Evolutionary conservation across 2,113 vertebrate species (phyloP).

Genomic region (Petaurus breviceps): DNA sequence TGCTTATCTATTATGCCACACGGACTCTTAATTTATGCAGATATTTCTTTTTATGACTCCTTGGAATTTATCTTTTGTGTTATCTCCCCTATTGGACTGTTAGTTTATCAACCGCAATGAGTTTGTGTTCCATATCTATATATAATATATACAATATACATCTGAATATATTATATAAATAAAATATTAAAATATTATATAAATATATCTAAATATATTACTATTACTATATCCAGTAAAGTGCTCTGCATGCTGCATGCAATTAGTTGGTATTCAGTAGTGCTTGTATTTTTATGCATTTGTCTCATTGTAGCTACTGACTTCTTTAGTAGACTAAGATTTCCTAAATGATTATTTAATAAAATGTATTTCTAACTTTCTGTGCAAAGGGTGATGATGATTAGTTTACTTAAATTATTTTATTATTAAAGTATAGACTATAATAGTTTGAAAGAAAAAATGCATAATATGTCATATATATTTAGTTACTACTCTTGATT

Average conservation of each 20-base stretch:
- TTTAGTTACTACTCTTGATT: not conserved
- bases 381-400: not conserved
- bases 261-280: fast-evolving
- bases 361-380: conserved; percentile 19
- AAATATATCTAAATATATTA: no score
- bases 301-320: not conserved
- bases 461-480: not conserved
- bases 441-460: conserved; percentile 27
- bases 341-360: conserved; percentile 29
- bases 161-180: no score
- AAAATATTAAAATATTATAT: no score
- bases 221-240: no score
- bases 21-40: no score
- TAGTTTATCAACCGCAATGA: not conserved
- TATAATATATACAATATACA: no score
- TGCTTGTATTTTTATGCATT: not conserved
- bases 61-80: not conserved
- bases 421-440: not conserved
- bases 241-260: not conserved
- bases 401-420: conserved; percentile 41
- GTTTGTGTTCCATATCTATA: not conserved
- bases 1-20: no score
- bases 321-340: not conserved
- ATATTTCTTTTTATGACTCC: no score
- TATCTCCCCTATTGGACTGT: not conserved